A percentile compares a stretch with the other conserved stretches of the same genome.
These are phyloP conservation scores for Salticus scenicus DNA, from an alignment of 2,888 invertebrate genomes.

Conservation along the genomic window DNA sequence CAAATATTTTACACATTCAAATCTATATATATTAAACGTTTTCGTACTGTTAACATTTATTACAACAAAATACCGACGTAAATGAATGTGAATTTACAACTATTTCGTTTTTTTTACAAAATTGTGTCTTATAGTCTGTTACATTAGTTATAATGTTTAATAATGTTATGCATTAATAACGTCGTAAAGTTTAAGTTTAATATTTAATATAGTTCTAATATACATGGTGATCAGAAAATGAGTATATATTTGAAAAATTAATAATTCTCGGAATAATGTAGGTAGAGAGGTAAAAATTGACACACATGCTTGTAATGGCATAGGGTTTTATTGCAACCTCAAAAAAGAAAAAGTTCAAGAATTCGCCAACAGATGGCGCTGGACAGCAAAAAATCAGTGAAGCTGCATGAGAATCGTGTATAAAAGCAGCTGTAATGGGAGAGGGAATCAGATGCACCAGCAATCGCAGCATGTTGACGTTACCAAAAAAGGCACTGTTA, in stretches of 20 bases:
- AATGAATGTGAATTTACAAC: too few relatives aligned
- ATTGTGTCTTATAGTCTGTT: too few relatives aligned
- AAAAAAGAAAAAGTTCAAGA: not conserved
- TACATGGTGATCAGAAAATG: not conserved
- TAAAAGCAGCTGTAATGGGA: not conserved
- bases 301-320: not conserved
- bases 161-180: too few relatives aligned
- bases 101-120: too few relatives aligned
- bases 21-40: too few relatives aligned
- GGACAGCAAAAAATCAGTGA: not conserved
- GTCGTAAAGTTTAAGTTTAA: too few relatives aligned
- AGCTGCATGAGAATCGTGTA: not conserved
- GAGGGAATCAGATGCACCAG: slow-evolving; percentile 19
- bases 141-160: too few relatives aligned
- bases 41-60: too few relatives aligned
- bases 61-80: too few relatives aligned
- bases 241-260: not conserved
- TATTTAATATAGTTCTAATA: too few relatives aligned
- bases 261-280: not conserved
- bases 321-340: not conserved
- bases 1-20: too few relatives aligned
- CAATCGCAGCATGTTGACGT: not conserved
- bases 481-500: slow-evolving; percentile 12
- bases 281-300: not conserved
- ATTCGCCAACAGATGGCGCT: not conserved